Percentiles rank a stretch among this genome's conserved stretches.
These are phyloP conservation scores for Motacilla tschutschensis DNA, from an alignment of 2,113 vertebrate species.

Conservation along the genomic window DNA sequence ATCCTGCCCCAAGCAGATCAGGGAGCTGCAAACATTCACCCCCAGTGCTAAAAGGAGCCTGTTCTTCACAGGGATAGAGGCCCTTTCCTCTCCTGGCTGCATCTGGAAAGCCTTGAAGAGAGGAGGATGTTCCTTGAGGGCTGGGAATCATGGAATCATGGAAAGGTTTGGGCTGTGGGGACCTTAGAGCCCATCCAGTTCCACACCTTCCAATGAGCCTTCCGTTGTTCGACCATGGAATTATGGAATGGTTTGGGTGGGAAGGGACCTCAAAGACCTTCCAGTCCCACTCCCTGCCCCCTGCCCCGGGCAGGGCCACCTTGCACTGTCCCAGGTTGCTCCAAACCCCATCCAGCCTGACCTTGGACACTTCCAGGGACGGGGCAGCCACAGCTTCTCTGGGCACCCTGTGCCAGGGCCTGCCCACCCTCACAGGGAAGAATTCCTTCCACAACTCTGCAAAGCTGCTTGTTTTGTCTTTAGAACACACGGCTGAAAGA, in stretches of 20 bases:
- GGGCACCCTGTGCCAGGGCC: not conserved
- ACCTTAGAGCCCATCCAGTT: not conserved
- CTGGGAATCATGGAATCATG: accelerated
- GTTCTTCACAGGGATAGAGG: accelerated
- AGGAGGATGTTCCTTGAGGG: not conserved
- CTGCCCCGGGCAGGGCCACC: too few relatives aligned
- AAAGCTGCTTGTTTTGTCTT: not conserved
- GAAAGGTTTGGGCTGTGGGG: not conserved
- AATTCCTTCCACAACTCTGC: not conserved
- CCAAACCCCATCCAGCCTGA: not conserved
- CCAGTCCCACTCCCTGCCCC: too few relatives aligned
- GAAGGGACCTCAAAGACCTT: too few relatives aligned
- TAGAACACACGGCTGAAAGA: not conserved
- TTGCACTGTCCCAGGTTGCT: accelerated
- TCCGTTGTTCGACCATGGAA: too few relatives aligned
- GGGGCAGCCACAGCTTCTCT: not conserved
- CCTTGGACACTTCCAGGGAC: not conserved
- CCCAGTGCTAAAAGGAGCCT: not conserved
- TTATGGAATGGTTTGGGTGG: too few relatives aligned
- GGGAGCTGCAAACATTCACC: not conserved
- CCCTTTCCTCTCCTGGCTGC: not conserved
- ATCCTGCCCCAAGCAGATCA: not conserved
- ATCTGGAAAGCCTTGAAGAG: not conserved
- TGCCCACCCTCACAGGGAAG: accelerated
- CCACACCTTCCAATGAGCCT: not conserved